A percentile compares a stretch with the other conserved stretches of the same genome.
These are phyloP conservation scores for Lasaia peninsularis DNA, from an alignment of 1,140 invertebrate species.

Conservation along the genomic window DNA sequence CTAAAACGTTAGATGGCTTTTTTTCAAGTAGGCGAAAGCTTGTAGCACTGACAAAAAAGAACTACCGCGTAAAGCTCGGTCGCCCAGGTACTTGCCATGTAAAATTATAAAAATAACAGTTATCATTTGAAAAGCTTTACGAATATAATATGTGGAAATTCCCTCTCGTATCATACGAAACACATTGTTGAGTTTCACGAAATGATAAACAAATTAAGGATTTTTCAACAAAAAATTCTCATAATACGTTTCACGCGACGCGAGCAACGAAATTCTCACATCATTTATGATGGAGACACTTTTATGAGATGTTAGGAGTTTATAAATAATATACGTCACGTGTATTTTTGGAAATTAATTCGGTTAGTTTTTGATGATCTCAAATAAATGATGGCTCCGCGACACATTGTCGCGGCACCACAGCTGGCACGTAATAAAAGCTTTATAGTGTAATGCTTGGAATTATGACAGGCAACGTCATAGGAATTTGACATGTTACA, in stretches of 20 bases:
- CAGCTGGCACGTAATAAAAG: constrained; percentile 67
- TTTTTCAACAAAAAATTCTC: constrained; percentile 4
- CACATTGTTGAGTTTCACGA: background rate
- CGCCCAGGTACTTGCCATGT: too few species aligned
- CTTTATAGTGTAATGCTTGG: background rate
- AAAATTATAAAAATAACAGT: too few species aligned
- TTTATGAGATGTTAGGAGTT: constrained; percentile 26
- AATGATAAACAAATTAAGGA: constrained; percentile 1
- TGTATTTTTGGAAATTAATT: constrained; percentile 50
- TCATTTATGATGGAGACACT: constrained; percentile 20
- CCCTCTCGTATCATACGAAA: too few species aligned
- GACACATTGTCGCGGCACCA: constrained; percentile 34
- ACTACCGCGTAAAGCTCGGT: too few species aligned
- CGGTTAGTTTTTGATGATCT: constrained; percentile 45
- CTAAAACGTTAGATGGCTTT: too few species aligned
- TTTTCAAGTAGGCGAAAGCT: too few species aligned
- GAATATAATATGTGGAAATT: too few species aligned
- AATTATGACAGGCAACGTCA: background rate
- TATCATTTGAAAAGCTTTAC: too few species aligned
- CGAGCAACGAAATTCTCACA: constrained; percentile 13
- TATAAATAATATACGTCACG: constrained; percentile 14
- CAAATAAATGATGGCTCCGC: constrained; percentile 18
- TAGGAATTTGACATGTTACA: background rate
- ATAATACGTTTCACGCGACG: constrained; percentile 3
- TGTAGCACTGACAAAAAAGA: too few species aligned